Conservation (phyloP, 2,888 invertebrate genomes). For the Nomada lathburiana region DNA sequence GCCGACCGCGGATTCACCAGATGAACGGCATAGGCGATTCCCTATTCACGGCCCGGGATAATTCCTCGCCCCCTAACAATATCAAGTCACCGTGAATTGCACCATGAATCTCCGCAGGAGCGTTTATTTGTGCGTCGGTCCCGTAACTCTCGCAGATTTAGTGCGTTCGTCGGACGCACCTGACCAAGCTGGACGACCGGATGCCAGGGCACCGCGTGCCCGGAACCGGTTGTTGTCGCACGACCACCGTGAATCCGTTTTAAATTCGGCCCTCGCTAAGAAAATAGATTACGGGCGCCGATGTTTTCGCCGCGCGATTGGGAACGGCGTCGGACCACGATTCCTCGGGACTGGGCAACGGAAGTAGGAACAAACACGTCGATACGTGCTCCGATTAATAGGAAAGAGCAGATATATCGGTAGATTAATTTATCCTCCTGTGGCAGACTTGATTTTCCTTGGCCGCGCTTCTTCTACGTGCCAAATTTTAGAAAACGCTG, state of each 20-base stretch:
- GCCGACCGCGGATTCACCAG: constrained; percentile 53
- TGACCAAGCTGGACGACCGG: constrained; percentile 70
- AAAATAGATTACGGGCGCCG: constrained; percentile 6
- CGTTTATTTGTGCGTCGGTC: constrained; percentile 75
- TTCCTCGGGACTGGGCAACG: too few species aligned
- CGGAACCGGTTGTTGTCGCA: constrained; percentile 54
- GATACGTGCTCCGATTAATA: too few species aligned
- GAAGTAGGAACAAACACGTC: too few species aligned
- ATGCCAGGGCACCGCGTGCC: constrained; percentile 44
- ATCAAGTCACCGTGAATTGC: constrained; percentile 78
- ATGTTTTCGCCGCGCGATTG: neutral
- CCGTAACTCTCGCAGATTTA: constrained; percentile 79
- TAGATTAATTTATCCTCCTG: too few species aligned
- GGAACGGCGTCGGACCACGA: too few species aligned
- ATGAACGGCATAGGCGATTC: constrained; percentile 72
- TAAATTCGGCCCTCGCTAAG: constrained; percentile 28
- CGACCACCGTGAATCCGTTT: constrained; percentile 44
- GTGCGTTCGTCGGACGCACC: constrained; percentile 76
- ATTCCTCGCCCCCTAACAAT: constrained; percentile 75
- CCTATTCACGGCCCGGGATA: constrained; percentile 73
- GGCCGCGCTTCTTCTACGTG: too few species aligned
- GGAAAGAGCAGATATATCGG: too few species aligned
- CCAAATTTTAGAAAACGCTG: too few species aligned
- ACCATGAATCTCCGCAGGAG: constrained; percentile 75
- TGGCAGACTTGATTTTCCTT: too few species aligned